Base-by-base conservation (phyloP, 2,797 vertebrate genomes). In the Chlorospingus flavigularis region DNA sequence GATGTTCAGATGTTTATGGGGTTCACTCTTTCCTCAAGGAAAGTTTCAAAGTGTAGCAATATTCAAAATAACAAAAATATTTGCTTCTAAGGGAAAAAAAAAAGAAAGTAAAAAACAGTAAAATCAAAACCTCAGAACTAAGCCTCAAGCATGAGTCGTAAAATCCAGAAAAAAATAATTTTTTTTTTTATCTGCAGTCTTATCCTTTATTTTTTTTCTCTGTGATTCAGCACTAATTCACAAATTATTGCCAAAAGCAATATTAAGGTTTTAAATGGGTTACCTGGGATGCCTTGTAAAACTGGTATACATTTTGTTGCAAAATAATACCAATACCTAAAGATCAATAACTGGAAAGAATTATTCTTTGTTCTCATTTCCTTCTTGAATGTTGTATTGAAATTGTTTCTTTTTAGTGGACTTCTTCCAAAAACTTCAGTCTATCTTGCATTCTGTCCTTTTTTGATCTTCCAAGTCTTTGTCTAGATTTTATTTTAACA, bases 391-490 rank as follows among this genome's bases (percentile, higher is more conserved):
- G 3, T 23, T 54, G 9, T 33, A 71, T 62, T 72, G 37, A 65
- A 62, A 40, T 43, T 6, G 1, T 26, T 88, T 66, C 9, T 57
- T 33, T 87, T 43, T 50, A 50, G 57, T 31, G 5, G 23, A 40
- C 12, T 31, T 71, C 10, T 78, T 77, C 28, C 28, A 82, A 74
- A 87, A 88, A 11, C 13, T 43, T 67, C 43, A 67, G 8, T 39
- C 42, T 82, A 2, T 17, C 40, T 63, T 40, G 17, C 5, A 61
- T 77, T 74, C 30, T 79, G 6, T 53, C 48, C 86, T 60, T 63
- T 33, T 90, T 84, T 87, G 42, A 91, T 73, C 60, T 58, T 93
- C 60, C 18, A 68, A n/a, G 42, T 33, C 7, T 72, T 83, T 11
- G 16, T 48, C 11, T 58, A 53, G 33, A 4, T 66, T 89, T 71